phyloP scores from a whole-genome alignment of 2,888 invertebrate species.

The Thymelicus sylvestris region DNA sequence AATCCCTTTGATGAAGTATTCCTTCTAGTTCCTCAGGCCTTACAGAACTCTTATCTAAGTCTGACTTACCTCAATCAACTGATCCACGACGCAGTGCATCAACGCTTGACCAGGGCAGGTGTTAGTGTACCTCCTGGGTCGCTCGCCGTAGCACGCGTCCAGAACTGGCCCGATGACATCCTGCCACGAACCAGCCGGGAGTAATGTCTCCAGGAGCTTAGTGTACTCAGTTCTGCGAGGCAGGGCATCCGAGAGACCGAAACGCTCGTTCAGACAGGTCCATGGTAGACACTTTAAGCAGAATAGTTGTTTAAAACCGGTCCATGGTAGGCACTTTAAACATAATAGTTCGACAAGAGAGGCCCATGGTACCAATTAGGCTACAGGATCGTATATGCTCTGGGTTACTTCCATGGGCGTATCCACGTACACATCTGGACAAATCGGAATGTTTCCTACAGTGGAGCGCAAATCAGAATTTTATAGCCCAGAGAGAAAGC shows the following conservation, averaged over 20 bases:
- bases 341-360: too few relatives aligned
- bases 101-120: slow-evolving; percentile 72
- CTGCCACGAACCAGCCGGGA: slow-evolving; percentile 64
- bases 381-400: too few relatives aligned
- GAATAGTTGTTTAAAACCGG: background rate
- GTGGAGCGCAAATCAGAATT: too few relatives aligned
- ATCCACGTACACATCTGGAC: too few relatives aligned
- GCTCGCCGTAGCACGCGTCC: slow-evolving; percentile 58
- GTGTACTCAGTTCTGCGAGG: slow-evolving; percentile 53
- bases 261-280: slow-evolving; percentile 64
- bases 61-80: slow-evolving; percentile 59
- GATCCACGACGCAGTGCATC: slow-evolving; percentile 70
- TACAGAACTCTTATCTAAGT: background rate
- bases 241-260: slow-evolving; percentile 57
- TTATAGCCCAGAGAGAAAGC: too few relatives aligned
- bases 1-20: too few relatives aligned
- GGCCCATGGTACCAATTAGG: too few relatives aligned
- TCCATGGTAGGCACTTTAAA: too few relatives aligned
- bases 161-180: slow-evolving; percentile 50
- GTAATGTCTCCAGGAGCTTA: slow-evolving; percentile 47
- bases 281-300: slow-evolving; percentile 66
- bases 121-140: slow-evolving; percentile 57
- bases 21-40: too few relatives aligned
- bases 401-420: too few relatives aligned
- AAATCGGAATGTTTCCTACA: too few relatives aligned